Conservation (phyloP, 2,113 vertebrate genomes). For the Bubo scandiacus region DNA sequence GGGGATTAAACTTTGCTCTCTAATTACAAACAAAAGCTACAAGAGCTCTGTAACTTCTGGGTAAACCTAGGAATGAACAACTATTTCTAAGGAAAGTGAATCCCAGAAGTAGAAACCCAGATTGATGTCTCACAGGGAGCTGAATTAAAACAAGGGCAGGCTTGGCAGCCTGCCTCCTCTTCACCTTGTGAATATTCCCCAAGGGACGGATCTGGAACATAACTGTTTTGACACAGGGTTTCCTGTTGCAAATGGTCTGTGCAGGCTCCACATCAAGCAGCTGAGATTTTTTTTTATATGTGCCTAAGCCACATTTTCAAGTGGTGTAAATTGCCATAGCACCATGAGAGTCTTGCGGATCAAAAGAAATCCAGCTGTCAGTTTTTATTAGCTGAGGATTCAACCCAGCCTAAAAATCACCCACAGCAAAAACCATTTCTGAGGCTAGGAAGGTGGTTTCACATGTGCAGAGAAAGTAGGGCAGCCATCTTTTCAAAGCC, state of each 20-base stretch:
- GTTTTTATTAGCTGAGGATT: not conserved
- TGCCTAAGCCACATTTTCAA: not conserved
- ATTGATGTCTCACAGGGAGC: conserved; percentile 3
- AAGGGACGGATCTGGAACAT: not conserved
- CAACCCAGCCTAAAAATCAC: not conserved
- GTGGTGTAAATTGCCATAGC: not conserved
- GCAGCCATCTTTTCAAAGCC: not conserved
- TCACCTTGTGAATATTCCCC: conserved; percentile 44
- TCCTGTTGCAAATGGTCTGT: conserved; percentile 5
- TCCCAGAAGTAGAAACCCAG: conserved; percentile 31
- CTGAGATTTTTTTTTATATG: not conserved
- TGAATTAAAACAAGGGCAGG: conserved; percentile 15
- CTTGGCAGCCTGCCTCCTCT: conserved; percentile 37
- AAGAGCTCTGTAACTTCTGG: conserved; percentile 27
- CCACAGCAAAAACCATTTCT: not conserved
- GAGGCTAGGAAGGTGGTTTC: not conserved
- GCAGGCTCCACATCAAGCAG: not conserved
- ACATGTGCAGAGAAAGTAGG: not conserved
- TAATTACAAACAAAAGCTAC: conserved; percentile 41
- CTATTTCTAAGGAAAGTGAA: conserved; percentile 15
- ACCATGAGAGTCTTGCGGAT: not conserved
- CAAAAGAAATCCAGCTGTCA: not conserved
- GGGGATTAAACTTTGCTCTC: conserved; percentile 47
- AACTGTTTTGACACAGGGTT: not conserved
- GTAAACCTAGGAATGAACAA: conserved; percentile 17